phyloP scores from a whole-genome alignment of 2,113 vertebrate genomes.

The Cololabis saira region DNA sequence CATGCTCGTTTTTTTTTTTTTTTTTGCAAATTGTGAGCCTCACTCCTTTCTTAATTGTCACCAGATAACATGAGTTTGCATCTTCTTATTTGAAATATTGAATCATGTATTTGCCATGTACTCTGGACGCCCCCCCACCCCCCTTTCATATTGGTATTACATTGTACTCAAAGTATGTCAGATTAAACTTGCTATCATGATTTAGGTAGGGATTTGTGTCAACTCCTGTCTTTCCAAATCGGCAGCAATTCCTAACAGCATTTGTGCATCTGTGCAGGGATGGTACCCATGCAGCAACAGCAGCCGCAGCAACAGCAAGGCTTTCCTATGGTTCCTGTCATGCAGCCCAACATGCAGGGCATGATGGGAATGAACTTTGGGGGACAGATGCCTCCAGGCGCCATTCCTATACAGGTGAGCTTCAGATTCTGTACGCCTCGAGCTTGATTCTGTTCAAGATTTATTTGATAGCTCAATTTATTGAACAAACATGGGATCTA shows the following conservation, averaged over 20 bases:
- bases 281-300: slow-evolving; percentile 89
- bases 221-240: background rate
- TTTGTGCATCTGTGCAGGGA: slow-evolving; percentile 75
- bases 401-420: slow-evolving; percentile 93
- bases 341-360: slow-evolving; percentile 95
- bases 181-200: background rate
- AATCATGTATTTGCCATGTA: slow-evolving; percentile 12
- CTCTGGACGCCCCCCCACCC: slow-evolving; percentile 15
- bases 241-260: background rate
- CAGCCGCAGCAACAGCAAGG: slow-evolving; percentile 76
- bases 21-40: background rate
- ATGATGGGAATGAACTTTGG: slow-evolving; percentile 97
- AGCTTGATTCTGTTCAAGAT: background rate
- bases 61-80: slow-evolving; percentile 43
- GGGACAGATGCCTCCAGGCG: slow-evolving; percentile 90
- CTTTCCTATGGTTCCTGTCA: slow-evolving; percentile 93
- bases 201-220: background rate
- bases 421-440: background rate
- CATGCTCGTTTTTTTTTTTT: slow-evolving; percentile 27
- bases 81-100: slow-evolving; percentile 39
- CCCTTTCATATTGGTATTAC: background rate
- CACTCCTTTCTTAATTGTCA: slow-evolving; percentile 43
- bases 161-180: background rate
- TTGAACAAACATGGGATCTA: too few relatives aligned
- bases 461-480: background rate